Evolutionary conservation across 2,797 vertebrate genomes (phyloP), one percentile per base, ranked within the genome.

Genomic region (Anisognathus igniventris): DNA sequence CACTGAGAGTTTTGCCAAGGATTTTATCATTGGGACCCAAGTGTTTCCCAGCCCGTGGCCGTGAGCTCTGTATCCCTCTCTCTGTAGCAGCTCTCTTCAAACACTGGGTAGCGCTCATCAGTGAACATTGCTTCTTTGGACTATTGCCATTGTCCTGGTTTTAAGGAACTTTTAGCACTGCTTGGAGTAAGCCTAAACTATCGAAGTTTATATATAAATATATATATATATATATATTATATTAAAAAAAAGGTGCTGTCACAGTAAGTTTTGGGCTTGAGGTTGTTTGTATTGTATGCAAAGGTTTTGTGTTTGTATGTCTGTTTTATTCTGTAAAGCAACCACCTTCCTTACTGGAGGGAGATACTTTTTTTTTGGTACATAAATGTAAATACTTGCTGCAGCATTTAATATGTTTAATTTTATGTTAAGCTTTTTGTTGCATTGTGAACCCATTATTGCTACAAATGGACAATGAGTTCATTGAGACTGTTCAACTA

Each of bases 281-380:
- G 96, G 92, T 96, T 97, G 91, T 97, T 98, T 97, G 97, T 97
- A 96, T 97, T 97, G 97, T 98, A 97, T 97, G 95, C 96, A 96
- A 97, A 97, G 74, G 86, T 96, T 98, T 98, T 99, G 97, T 99
- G 98, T 99, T 98, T 98, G 98, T 98, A 96, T 98, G 98, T 98
- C 98, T 98, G 97, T 94, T 97, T 95, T 95, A 96, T 94, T 95
- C 82, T 98, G 98, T 99, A 98, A 98, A 98, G 98, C 98, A 99
- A 99, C 99, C 98, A 99, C 98, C 99, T 99, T 99, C 99, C 99
- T 98, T 98, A 98, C 97, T 58, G 98, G 99, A 98, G 98, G 98
- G 99, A 98, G 97, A 98, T 92, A 96, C 89, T 54, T 78, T 91
- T 89, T 89, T 95, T 95, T 96, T 93, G 93, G 97, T 98, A 98